A percentile compares a stretch with the other conserved stretches of the same genome.
phyloP scores from a whole-genome alignment of 2,888 invertebrate species.

The Crossocerus cetratus region DNA sequence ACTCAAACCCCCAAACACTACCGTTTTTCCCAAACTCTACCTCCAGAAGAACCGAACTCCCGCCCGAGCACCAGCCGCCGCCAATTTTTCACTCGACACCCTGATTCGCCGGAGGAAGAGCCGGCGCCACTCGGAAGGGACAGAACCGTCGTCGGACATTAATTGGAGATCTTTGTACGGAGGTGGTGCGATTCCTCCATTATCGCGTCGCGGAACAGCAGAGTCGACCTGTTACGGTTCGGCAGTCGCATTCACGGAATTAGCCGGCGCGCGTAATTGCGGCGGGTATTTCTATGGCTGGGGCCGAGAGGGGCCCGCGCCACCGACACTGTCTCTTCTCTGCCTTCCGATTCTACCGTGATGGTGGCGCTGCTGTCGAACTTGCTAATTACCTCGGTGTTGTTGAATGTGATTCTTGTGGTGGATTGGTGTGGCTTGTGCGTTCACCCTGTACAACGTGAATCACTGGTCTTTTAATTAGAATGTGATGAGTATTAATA shows the following conservation, averaged over 20 bases:
- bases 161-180: conserved; percentile 76
- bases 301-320: conserved; percentile 45
- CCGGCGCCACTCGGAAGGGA: conserved; percentile 48
- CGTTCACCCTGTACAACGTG: too few relatives aligned
- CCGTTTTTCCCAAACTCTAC: too few relatives aligned
- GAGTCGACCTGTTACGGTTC: conserved; percentile 71
- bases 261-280: conserved; percentile 72
- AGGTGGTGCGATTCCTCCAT: conserved; percentile 68
- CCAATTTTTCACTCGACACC: too few relatives aligned
- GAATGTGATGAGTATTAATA: too few relatives aligned
- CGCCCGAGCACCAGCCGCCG: too few relatives aligned
- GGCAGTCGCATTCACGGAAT: conserved; percentile 73
- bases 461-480: too few relatives aligned
- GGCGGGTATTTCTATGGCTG: conserved; percentile 69
- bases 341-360: conserved; percentile 37
- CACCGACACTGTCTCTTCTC: conserved; percentile 43
- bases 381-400: too few relatives aligned
- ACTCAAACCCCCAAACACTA: too few relatives aligned
- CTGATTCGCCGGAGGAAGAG: not conserved
- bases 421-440: too few relatives aligned
- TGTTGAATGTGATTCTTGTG: too few relatives aligned
- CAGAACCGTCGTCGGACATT: conserved; percentile 73
- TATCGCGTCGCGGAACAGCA: conserved; percentile 65
- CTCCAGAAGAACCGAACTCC: too few relatives aligned
- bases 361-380: too few relatives aligned